Conservation (phyloP, 2,797 vertebrate genomes). For the Dendrocincla fuliginosa region DNA sequence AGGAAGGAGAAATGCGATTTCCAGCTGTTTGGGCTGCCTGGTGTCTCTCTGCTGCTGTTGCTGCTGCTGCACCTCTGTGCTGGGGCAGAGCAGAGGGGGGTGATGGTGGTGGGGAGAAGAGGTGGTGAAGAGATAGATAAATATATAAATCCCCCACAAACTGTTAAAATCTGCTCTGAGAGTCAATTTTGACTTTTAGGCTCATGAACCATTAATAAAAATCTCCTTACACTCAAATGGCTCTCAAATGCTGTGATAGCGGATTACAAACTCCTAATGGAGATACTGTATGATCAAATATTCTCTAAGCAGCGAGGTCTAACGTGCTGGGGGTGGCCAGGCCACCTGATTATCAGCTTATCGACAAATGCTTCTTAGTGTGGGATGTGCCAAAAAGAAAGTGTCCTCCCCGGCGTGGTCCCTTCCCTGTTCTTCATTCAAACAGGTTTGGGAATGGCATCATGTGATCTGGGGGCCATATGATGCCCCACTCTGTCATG, state of each 20-base stretch:
- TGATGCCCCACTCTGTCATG: not conserved
- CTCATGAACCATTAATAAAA: conserved; percentile 81
- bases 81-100: not conserved
- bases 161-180: conserved; percentile 66
- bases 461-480: not conserved
- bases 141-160: not conserved
- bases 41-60: not conserved
- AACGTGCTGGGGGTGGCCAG: conserved; percentile 59
- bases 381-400: conserved; percentile 41
- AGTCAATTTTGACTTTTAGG: conserved; percentile 74
- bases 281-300: conserved; percentile 65
- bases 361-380: conserved; percentile 64
- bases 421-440: not conserved
- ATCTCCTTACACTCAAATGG: conserved; percentile 82
- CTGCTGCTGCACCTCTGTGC: not conserved
- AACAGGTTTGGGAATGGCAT: not conserved
- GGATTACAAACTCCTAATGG: conserved; percentile 83
- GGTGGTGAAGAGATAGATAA: not conserved
- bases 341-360: conserved; percentile 78
- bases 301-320: conserved; percentile 65
- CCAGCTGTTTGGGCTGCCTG: not conserved
- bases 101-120: not conserved
- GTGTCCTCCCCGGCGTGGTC: not conserved
- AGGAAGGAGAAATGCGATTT: not conserved
- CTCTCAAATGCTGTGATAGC: conserved; percentile 74